Conservation (phyloP, 2,888 invertebrate genomes). For the Coremacera marginata region DNA sequence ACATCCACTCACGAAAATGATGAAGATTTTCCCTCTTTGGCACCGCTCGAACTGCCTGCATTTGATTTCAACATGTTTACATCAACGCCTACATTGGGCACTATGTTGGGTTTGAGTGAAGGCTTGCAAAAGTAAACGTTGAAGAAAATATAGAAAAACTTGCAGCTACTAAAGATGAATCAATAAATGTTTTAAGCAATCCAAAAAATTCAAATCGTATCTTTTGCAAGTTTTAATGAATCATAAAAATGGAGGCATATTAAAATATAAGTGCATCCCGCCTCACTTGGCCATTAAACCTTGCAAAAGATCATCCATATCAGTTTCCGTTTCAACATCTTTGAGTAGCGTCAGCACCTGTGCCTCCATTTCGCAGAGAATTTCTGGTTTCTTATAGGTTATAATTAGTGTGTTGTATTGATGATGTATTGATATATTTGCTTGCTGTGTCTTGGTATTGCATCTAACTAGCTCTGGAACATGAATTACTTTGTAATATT, state of each 20-base stretch:
- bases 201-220: too few species aligned
- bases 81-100: slow-evolving; percentile 53
- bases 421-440: slow-evolving; percentile 77
- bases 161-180: neutral
- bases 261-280: neutral
- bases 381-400: slow-evolving; percentile 81
- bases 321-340: slow-evolving; percentile 67
- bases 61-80: slow-evolving; percentile 60
- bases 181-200: too few species aligned
- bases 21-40: slow-evolving; percentile 61
- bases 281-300: slow-evolving; percentile 63
- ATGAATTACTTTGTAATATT: slow-evolving; percentile 81
- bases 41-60: slow-evolving; percentile 63
- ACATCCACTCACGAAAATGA: slow-evolving; percentile 22
- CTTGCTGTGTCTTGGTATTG: slow-evolving; percentile 74
- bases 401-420: slow-evolving; percentile 84
- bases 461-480: slow-evolving; percentile 80
- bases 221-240: too few species aligned
- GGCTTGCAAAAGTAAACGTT: slow-evolving; percentile 54
- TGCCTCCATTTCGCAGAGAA: slow-evolving; percentile 79
- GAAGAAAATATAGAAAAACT: neutral
- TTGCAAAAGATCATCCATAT: slow-evolving; percentile 65
- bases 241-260: too few species aligned
- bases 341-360: slow-evolving; percentile 67
- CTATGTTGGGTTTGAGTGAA: slow-evolving; percentile 51